Evolutionary conservation across 2,888 invertebrate species (phyloP).

Genomic region (Lapara coniferarum): DNA sequence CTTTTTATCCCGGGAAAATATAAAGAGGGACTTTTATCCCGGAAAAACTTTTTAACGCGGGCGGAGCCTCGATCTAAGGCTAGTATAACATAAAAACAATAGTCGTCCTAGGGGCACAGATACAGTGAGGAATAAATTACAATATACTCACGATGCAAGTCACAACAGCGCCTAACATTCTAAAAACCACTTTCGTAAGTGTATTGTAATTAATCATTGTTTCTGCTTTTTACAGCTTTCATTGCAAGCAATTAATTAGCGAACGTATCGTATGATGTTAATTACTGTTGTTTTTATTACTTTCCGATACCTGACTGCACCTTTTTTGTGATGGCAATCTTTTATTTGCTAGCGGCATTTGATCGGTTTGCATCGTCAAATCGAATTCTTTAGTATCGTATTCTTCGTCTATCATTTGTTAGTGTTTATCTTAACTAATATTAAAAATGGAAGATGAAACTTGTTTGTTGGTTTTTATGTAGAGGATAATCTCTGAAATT

Average conservation of each 20-base stretch:
- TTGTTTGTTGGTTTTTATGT: too few relatives aligned
- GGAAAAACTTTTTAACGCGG: too few relatives aligned
- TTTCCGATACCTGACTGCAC: conserved; percentile 7
- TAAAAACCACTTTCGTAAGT: not conserved
- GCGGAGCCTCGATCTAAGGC: too few relatives aligned
- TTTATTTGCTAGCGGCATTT: not conserved
- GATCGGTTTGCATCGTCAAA: not conserved
- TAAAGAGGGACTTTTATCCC: too few relatives aligned
- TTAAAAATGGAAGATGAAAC: too few relatives aligned
- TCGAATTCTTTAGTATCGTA: not conserved
- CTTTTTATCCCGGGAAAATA: too few relatives aligned
- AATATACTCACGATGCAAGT: conserved; percentile 19
- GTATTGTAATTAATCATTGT: conserved; percentile 35
- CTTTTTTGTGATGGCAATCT: conserved; percentile 2
- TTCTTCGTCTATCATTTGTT: too few relatives aligned
- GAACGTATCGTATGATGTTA: conserved; percentile 19
- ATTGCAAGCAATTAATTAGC: conserved; percentile 35
- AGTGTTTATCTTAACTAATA: too few relatives aligned
- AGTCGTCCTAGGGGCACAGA: too few relatives aligned
- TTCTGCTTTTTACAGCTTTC: conserved; percentile 26
- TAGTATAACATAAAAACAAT: too few relatives aligned
- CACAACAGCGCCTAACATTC: conserved; percentile 15
- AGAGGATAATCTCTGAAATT: too few relatives aligned
- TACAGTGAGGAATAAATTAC: not conserved
- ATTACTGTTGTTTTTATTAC: conserved; percentile 21